Percentiles rank a stretch among this genome's conserved stretches.
These are phyloP conservation scores for Cirrhinus mrigala DNA, from an alignment of 2,797 vertebrate genomes.

Conservation along the genomic window DNA sequence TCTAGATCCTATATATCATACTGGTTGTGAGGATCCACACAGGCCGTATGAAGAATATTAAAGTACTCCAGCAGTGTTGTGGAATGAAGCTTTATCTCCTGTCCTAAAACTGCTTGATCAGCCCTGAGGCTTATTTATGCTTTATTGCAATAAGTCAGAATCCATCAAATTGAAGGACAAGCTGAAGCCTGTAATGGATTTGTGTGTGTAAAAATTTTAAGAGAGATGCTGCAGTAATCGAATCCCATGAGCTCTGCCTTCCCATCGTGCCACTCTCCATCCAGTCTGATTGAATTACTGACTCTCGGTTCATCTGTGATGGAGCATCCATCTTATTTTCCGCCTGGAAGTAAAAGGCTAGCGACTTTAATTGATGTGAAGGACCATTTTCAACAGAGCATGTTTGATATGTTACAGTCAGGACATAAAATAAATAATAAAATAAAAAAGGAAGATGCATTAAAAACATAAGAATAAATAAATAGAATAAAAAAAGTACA, in stretches of 20 bases:
- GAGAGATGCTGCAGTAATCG: slow-evolving; percentile 47
- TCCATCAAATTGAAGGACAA: slow-evolving; percentile 48
- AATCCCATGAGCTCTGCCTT: slow-evolving; percentile 34
- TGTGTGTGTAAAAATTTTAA: slow-evolving; percentile 38
- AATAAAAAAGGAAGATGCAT: neutral
- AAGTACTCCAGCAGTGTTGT: neutral
- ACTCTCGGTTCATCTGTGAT: slow-evolving; percentile 16
- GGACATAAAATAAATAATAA: neutral
- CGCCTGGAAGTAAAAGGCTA: slow-evolving; percentile 29
- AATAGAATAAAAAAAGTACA: neutral
- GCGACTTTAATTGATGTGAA: slow-evolving; percentile 39
- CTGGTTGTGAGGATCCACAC: neutral
- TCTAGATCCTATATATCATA: neutral
- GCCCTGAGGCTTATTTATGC: slow-evolving; percentile 27
- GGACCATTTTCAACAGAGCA: neutral
- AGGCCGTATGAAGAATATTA: neutral
- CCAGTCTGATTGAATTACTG: slow-evolving; percentile 52
- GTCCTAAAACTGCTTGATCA: slow-evolving; percentile 36
- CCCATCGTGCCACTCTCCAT: slow-evolving; percentile 40
- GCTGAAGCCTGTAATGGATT: slow-evolving; percentile 38
- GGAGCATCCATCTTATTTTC: slow-evolving; percentile 47
- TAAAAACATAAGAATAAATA: neutral
- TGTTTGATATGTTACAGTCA: slow-evolving; percentile 2
- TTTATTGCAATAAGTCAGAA: slow-evolving; percentile 49
- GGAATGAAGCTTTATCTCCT: slow-evolving; percentile 20